These are phyloP conservation scores for Bettongia penicillata DNA, from an alignment of 2,113 vertebrate genomes.

Conservation along the genomic window DNA sequence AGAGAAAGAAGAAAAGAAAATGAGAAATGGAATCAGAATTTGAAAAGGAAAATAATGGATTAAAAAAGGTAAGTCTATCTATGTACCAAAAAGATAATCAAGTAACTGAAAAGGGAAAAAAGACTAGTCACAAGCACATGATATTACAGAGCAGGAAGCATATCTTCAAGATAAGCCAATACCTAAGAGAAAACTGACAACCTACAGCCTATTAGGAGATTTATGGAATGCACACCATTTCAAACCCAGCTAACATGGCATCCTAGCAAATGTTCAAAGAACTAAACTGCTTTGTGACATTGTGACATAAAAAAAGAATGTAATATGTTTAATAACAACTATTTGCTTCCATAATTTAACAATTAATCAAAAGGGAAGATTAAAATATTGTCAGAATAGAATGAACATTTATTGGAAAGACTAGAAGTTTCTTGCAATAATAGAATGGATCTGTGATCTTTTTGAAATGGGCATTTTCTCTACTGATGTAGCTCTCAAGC, in stretches of 20 bases:
- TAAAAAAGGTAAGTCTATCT: constrained; percentile 10
- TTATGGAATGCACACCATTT: not conserved
- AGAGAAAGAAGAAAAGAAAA: constrained; percentile 14
- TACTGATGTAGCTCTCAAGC: not conserved
- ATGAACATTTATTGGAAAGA: constrained; percentile 20
- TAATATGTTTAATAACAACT: not conserved
- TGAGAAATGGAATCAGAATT: not conserved
- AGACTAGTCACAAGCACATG: not conserved
- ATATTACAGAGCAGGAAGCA: not conserved
- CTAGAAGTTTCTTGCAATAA: not conserved
- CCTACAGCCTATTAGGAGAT: not conserved
- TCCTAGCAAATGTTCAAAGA: constrained; percentile 20
- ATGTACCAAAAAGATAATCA: not conserved
- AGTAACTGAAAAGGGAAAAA: not conserved
- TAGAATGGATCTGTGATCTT: not conserved
- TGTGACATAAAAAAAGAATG: constrained; percentile 19
- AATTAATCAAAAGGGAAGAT: not conserved
- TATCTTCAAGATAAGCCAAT: not conserved
- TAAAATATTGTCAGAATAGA: not conserved
- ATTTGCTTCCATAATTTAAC: not conserved
- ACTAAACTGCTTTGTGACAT: constrained; percentile 29
- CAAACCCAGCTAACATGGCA: not conserved
- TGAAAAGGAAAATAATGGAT: constrained; percentile 10
- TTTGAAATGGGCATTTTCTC: not conserved
- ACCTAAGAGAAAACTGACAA: not conserved